Percentiles rank a stretch among this genome's conserved stretches.
phyloP scores from a whole-genome alignment of 2,113 vertebrate species.

The Dunckerocampus dactyliophorus region DNA sequence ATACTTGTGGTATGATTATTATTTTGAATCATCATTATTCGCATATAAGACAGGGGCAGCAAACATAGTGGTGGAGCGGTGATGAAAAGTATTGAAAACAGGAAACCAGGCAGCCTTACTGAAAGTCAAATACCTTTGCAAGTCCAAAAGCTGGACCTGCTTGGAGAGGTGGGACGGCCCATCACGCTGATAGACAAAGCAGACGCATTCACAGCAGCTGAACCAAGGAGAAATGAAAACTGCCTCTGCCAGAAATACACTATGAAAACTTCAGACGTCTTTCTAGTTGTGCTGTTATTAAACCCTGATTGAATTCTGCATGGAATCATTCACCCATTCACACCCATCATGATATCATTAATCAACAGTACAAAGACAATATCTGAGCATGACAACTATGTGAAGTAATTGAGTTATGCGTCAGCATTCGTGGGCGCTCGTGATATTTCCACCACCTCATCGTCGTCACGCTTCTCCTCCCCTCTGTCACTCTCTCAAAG shows the following conservation, averaged over 20 bases:
- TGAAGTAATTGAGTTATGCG: conserved; percentile 56
- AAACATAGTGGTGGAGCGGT: neutral
- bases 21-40: too few relatives aligned
- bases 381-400: conserved; percentile 33
- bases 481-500: neutral
- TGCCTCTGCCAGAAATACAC: too few relatives aligned
- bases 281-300: too few relatives aligned
- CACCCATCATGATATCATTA: too few relatives aligned
- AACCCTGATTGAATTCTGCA: too few relatives aligned
- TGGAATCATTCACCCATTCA: too few relatives aligned
- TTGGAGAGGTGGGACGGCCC: conserved; percentile 36
- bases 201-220: conserved; percentile 37
- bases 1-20: too few relatives aligned
- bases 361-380: neutral
- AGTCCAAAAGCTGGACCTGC: conserved; percentile 14
- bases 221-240: conserved; percentile 9
- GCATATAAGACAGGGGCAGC: too few relatives aligned
- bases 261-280: too few relatives aligned
- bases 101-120: conserved; percentile 21
- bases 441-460: conserved; percentile 58
- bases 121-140: conserved; percentile 25
- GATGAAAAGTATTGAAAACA: conserved; percentile 30
- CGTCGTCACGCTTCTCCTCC: conserved; percentile 19
- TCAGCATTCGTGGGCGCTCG: conserved; percentile 49
- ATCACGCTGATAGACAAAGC: conserved; percentile 65